Base-by-base conservation (phyloP, 2,797 vertebrate genomes). In the Catostomus latipinnis region DNA sequence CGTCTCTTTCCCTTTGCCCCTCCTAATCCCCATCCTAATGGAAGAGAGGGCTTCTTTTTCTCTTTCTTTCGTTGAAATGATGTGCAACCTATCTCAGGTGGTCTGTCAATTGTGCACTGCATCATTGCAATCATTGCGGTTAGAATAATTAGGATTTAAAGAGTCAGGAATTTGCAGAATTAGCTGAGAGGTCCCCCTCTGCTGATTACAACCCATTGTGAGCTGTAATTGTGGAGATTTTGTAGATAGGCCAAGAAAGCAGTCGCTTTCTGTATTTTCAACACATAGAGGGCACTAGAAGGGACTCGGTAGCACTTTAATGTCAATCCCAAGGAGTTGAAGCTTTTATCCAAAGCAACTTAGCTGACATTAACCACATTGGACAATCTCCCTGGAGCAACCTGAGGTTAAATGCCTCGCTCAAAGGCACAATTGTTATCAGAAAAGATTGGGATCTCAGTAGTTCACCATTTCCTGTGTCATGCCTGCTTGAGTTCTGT, bases 401-500 rank as follows among this genome's bases (percentile, higher is more conserved):
- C 18, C 13, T 52, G 46, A 73, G 70, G 52, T 65, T 66, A 18
- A 72, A 53, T 57, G 61, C 61, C 6, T 79, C 9, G 70, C 77
- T 73, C 53, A 73, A 53, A 61, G 78, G 73, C 66, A 62, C 53
- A 34, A 14, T 73, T 53, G 52, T 57, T 80, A 80, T 80, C 77
- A 80, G 77, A 46, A 58, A 16, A 66, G 77, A 80, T 80, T 58
- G 70, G 5, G 3, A 80, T 80, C 77, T 66, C 61, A 80, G 77
- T 80, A 73, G 73, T 61, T 66, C 50, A 58, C 61, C 71, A 80
- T 70, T 80, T 80, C 60, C 77, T 80, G 77, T 13, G 70, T 52
- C 70, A 72, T 73, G 70, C 77, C 70, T 80, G 61, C 77, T 73
- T 80, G 77, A 80, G 70, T 80, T 66, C 9, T 57, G 14, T 48